Evolutionary conservation across 2,888 invertebrate species (phyloP), one percentile per base, ranked within the genome.

Genomic region (Rhodophaea formosa): DNA sequence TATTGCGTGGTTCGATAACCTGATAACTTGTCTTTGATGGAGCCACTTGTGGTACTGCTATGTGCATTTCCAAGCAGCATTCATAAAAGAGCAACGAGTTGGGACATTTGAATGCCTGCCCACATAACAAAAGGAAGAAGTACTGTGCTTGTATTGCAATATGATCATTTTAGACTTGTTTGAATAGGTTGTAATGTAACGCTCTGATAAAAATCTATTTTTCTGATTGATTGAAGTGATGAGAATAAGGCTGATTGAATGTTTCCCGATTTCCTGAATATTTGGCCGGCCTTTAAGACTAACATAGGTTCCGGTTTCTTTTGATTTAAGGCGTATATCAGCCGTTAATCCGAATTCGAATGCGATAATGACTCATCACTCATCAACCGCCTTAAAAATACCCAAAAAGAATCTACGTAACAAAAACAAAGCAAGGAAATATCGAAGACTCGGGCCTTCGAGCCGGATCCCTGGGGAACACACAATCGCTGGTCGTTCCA

Each of bases 1-100:
- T 58, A 16, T 58, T 53, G 56, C 59, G 55, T 49, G 53, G 56
- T 45, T 52, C 57, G 42, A 58, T 59, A 56, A 61, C 57, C 56
- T 53, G 45, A 58, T 59, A 56, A 57, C 57, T 49, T 44, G 30
- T 15, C 51, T 51, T 51, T 51, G 51, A 51, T 51, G 16, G 17
- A 35, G 17, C 8, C 8, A 15, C 32, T 51, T 17, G 35, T 10
- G 51, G 35, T 51, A 39, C 35, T 51, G 12, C 17, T 39, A 51
- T 51, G 17, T 23, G 23, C 5, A 3, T 23, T 23, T 23, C 23
- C 23, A 23, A 23, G 23, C 23, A 23, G 23, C 23, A 23, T 23
- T 23, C 23, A 23, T 23, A 23, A 5, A 23, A 23, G 23, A 23
- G 23, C 23, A 23, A 23, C 23, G 23, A 23, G 23, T 23, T 23